Evolutionary conservation across 2,797 vertebrate species (phyloP).

Genomic region (Babyrousa celebensis): DNA sequence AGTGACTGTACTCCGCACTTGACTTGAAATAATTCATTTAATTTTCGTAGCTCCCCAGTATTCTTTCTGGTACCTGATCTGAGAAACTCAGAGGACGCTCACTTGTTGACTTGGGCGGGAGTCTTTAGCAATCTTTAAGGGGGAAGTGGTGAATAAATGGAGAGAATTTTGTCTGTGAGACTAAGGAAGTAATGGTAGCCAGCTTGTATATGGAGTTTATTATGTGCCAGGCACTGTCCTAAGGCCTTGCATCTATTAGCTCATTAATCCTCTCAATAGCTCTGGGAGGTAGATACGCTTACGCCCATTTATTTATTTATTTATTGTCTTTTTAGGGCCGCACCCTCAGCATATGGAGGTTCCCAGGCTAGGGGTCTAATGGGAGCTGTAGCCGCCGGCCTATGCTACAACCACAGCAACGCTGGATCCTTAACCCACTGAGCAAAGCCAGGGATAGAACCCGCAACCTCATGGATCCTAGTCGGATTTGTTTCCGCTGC

Average conservation of each 20-base stretch:
- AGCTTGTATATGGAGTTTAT: not conserved
- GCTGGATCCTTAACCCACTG: too few species aligned
- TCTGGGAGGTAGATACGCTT: not conserved
- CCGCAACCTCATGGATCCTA: too few species aligned
- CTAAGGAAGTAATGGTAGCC: not conserved
- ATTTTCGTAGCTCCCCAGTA: not conserved
- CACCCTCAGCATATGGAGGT: too few species aligned
- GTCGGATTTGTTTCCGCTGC: too few species aligned
- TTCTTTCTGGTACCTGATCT: conserved; percentile 24
- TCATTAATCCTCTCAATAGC: not conserved
- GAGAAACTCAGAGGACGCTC: not conserved
- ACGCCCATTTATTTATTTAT: not conserved
- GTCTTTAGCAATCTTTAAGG: not conserved
- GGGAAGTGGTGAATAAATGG: not conserved
- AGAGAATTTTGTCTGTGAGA: not conserved
- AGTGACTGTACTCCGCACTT: not conserved
- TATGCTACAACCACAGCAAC: too few species aligned
- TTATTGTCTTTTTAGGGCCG: too few species aligned
- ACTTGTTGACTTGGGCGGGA: not conserved
- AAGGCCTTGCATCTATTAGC: not conserved
- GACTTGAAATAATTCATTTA: conserved; percentile 5
- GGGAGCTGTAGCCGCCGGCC: too few species aligned
- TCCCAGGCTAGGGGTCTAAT: too few species aligned
- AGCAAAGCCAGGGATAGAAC: too few species aligned
- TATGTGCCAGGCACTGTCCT: not conserved